Base-by-base conservation (phyloP, 2,797 vertebrate species). In the Simalia tracyae region DNA sequence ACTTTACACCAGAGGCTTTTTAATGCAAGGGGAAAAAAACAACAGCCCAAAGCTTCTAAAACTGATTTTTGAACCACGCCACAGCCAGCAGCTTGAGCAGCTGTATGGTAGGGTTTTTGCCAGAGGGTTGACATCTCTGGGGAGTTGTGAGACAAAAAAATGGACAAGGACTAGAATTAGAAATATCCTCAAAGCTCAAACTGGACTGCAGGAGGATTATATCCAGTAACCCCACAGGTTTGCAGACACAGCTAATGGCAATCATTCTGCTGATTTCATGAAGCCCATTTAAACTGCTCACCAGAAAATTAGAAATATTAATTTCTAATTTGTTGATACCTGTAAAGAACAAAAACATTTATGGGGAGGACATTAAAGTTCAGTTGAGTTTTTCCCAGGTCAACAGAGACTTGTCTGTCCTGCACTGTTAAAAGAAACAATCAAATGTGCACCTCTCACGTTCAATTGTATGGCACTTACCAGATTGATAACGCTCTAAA, bases 21-120 rank as follows among this genome's bases (percentile, higher is more conserved):
- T 84, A 64, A 89, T 91, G 84, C 93, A 91, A 68, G 92, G 91
- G 61, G 95, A 61, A 95, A 81, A 19, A 46, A 81, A 81, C 24
- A 81, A 54, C 6, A 54, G 92, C 91, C 1, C 89, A 63, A 89
- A 10, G 59, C 89, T 64, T 4, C 56, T 86, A 24, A 72, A 91
- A 95, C 90, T 72, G 28, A 11, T 28, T 22, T 86, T 66, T 57
- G 66, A 88, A 46, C 60, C 63, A 56, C 93, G 90, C 56, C 59
- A 84, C 63, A 31, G 15, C 11, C 91, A 76, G 59, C 24, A 93
- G 36, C 24, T 61, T 85, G 28, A 66, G 31, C 11, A n/a, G 63
- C 59, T 36, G 42, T 31, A 46, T 56, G 56, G 87, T 14, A 36
- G 89, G 66, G 63, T 36, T 36, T 54, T 54, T 87, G 86, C 54